Evolutionary conservation across 1,140 invertebrate species (phyloP), one percentile per base, ranked within the genome.

Genomic region (Harpegnathos saltator): DNA sequence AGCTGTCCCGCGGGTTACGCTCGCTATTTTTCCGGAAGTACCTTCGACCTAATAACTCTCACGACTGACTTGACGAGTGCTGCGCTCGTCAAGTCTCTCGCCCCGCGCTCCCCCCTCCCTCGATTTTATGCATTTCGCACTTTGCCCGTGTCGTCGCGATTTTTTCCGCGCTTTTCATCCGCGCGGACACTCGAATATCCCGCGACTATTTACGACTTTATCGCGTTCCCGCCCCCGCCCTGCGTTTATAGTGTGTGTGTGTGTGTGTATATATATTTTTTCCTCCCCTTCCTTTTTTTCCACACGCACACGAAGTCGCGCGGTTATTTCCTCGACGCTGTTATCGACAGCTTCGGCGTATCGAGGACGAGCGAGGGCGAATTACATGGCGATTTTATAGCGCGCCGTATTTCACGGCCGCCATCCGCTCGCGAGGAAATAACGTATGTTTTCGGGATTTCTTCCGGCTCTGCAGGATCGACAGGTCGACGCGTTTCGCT

Each of bases 341-440:
- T 12, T 87, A 87, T 87, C 86, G 86, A 87, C 85, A 87, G 85
- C 26, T 74, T 72, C 50, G 71, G 65, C 75, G 54, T 89, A 82
- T 48, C 80, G 68, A 69, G 80, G 68, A 50, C 54, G 44, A 66
- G n/a, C n/a, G n/a, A 59, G 59, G 72, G 62, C 66, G 73, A 89
- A 85, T 88, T 85, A 83, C 69, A 22, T 38, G 82, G 62, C 59
- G 83, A 86, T 56, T 89, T 81, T 52, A 19, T 56, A 38, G 48
- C 17, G 22, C 63, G 19, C 33, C 77, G 29, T 81, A 33, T 69
- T 82, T 81, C 19, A 61, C 33, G 26, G 33, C 44, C 56, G 54
- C 59, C 68, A 26, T 63, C 26, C 62, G 58, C 65, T 56, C 29
- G 26, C 26, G 50, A 22, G 12, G 15, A 33, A 69, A 33, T 86